A percentile compares a stretch with the other conserved stretches of the same genome.
These are phyloP conservation scores for Corythucha ciliata DNA, from an alignment of 2,888 invertebrate species.

Conservation along the genomic window DNA sequence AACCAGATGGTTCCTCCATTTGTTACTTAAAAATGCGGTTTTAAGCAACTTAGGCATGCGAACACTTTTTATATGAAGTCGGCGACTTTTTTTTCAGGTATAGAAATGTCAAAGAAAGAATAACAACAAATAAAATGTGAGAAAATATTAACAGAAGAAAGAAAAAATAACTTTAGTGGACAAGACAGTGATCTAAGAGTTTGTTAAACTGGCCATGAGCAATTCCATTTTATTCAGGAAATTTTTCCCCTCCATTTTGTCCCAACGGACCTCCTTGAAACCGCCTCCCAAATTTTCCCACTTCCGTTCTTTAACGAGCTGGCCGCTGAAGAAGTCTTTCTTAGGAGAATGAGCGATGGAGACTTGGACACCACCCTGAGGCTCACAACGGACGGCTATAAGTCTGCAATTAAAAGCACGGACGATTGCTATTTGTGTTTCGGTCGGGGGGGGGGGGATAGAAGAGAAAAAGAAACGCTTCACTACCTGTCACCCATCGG, in stretches of 20 bases:
- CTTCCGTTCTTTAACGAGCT: slow-evolving; percentile 78
- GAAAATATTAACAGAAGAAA: no score
- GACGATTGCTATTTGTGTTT: neutral
- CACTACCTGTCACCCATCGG: slow-evolving; percentile 65
- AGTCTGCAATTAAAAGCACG: slow-evolving; percentile 43
- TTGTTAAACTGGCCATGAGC: slow-evolving; percentile 80
- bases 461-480: neutral
- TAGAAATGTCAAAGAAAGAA: no score
- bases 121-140: no score
- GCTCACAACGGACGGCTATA: slow-evolving; percentile 84
- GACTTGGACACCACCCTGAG: slow-evolving; percentile 78
- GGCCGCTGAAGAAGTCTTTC: slow-evolving; percentile 78
- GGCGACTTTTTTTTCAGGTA: no score
- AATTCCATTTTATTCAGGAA: slow-evolving; percentile 94
- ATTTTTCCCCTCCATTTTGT: slow-evolving; percentile 92
- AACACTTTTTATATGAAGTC: no score
- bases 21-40: no score
- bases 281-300: slow-evolving; percentile 93
- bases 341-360: slow-evolving; percentile 81
- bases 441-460: neutral
- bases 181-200: slow-evolving; percentile 45
- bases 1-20: no score
- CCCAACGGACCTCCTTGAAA: slow-evolving; percentile 80
- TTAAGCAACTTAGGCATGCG: no score
- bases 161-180: no score